Base-by-base conservation (phyloP, 2,113 vertebrate genomes). In the Microcebus jonahi region DNA sequence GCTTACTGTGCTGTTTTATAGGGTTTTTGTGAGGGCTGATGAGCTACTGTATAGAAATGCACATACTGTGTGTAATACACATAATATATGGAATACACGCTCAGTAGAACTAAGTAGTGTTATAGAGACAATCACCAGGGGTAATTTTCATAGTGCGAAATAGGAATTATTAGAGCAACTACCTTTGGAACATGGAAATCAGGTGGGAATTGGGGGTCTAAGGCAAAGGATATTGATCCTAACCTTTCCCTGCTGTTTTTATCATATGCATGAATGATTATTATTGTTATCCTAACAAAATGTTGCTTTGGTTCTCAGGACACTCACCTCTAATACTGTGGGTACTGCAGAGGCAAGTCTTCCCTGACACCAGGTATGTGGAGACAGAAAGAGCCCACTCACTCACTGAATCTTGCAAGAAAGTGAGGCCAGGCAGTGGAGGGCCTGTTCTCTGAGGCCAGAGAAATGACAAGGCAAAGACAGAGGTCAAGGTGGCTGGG, bases 121-220 rank as follows among this genome's bases (percentile, higher is more conserved):
- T 68, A 34, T 25, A 29, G 50, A 53, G 34, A 68, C 25, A 36
- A 67, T 29, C 39, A 34, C 29, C 18, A 65, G 20, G 42, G 18
- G 27, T 21, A n/a, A 55, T 31, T 45, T 80, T 53, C 10, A 1
- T 39, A 31, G 34, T 25, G n/a, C 63, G 13, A 8, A 13, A 20
- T 61, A 25, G 57, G 23, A 77, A 45, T 55, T 18, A n/a, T 77
- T 42, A n/a, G 27, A 77, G 48, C 59, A n/a, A 6, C 31, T 18
- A 63, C 9, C 42, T 84, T 82, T 20, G n/a, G 36, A n/a, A 57
- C 55, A 17, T 2, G 29, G 7, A 55, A 36, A 23, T 34, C 45
- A 15, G 18, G 42, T 15, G 1, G 29, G 36, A 17, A 15, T 15
- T 61, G 15, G 1, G 14, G 12, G 3, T 9, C 2, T 25, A 17